Evolutionary conservation across 2,888 invertebrate species (phyloP), one percentile per base, ranked within the genome.

Genomic region (Villa cingulata): DNA sequence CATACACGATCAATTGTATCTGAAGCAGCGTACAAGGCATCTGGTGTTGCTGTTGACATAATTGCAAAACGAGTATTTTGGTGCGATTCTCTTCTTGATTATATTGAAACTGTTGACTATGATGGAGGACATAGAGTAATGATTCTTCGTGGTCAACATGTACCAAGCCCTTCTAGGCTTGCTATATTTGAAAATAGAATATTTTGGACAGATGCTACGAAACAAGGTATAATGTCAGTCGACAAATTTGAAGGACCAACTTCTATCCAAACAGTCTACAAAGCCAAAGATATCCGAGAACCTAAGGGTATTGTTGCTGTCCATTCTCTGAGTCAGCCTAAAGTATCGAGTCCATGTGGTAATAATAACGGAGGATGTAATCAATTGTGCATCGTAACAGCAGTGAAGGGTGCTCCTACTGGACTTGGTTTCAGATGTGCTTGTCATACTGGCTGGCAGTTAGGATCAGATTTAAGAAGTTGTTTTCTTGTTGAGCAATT

Each of bases 71-170:
- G 96, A 43, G 81, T 98, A 9, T 96, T 88, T 70, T 97, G 96
- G 95, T 94, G 95, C 60, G 97, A 98, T 65, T 87, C 91, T 0
- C 72, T 94, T 15, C 71, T 96, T 46, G 95, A 97, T 70, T 91
- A 95, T 64, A 91, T 98, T 53, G 95, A 96, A 63, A 89, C 92
- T 0, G 88, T 94, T 0, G 90, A 95, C 66, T 98, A 97, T 66
- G 80, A 89, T 45, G 95, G 95, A 1, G 75, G 79, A 51, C 79
- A 84, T 56, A 74, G 94, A 53, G 82, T 84, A 51, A 75, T 87
- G 64, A 82, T 90, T 1, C 71, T 90, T 3, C 70, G 89, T 49
- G 89, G 90, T 3, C 82, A 84, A 52, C 80, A 85, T 52, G 88
- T 91, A 1, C 92, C 92, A 4, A 85, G 85, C 44, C 91, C 92